phyloP scores from a whole-genome alignment of 2,888 invertebrate genomes.

The Scaptomyza caliginosa region DNA sequence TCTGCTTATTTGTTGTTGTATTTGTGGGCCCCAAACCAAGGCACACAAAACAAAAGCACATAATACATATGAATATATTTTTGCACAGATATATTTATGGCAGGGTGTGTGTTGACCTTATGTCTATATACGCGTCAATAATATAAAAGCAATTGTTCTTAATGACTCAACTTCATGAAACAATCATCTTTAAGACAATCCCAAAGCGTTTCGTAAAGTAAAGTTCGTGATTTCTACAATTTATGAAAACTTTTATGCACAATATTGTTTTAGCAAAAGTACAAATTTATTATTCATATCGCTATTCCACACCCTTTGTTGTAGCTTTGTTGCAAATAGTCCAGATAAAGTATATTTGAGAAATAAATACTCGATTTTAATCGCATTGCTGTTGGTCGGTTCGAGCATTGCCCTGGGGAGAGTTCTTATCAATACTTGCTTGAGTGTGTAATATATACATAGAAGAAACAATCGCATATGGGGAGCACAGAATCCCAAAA shows the following conservation, averaged over 20 bases:
- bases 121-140: not conserved
- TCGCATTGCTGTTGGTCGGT: slow-evolving; percentile 24
- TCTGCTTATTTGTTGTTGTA: not conserved
- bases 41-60: slow-evolving; percentile 14
- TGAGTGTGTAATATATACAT: not conserved
- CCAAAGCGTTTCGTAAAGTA: too few species aligned
- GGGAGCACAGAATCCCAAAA: not conserved
- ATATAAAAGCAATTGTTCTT: not conserved
- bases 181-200: not conserved
- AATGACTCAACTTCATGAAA: not conserved
- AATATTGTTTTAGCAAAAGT: too few species aligned
- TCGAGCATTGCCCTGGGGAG: slow-evolving; percentile 31
- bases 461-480: not conserved
- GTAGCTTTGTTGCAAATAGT: not conserved
- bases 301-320: not conserved
- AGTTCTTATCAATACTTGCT: slow-evolving; percentile 33
- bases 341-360: slow-evolving; percentile 35
- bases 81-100: not conserved
- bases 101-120: not conserved
- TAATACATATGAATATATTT: not conserved
- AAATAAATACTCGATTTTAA: slow-evolving; percentile 19
- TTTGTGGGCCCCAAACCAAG: slow-evolving; percentile 2
- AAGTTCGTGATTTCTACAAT: too few species aligned
- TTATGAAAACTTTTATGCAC: too few species aligned
- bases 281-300: not conserved